Conservation (phyloP, 2,113 vertebrate genomes). For the Elephantulus edwardii region DNA sequence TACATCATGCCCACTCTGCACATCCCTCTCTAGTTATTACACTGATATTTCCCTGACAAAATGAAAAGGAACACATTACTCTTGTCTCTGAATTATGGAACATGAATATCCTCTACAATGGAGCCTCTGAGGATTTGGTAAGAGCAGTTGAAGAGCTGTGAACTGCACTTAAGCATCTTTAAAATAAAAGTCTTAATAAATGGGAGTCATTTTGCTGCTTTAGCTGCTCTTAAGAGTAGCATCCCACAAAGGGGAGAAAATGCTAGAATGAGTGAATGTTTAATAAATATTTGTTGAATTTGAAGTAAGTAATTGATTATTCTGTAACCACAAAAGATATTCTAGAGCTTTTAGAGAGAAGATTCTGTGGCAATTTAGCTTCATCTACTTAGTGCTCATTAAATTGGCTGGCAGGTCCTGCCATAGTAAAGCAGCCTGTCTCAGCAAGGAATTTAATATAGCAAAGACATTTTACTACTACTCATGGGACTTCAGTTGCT, state of each 20-base stretch:
- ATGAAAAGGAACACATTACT: slow-evolving; percentile 31
- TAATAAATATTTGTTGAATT: slow-evolving; percentile 72
- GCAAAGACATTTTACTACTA: background rate
- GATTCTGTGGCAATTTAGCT: background rate
- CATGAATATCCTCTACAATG: slow-evolving; percentile 58
- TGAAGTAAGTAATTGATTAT: slow-evolving; percentile 66
- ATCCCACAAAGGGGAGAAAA: slow-evolving; percentile 18
- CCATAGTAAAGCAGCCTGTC: background rate
- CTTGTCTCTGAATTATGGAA: slow-evolving; percentile 41
- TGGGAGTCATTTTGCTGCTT: slow-evolving; percentile 66
- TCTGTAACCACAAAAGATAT: slow-evolving; percentile 48
- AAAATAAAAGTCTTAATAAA: slow-evolving; percentile 72
- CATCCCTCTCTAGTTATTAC: background rate
- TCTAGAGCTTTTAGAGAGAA: slow-evolving; percentile 45
- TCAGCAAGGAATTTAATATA: background rate
- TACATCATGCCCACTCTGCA: background rate
- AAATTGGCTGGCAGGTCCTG: background rate
- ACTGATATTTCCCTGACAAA: slow-evolving; percentile 55
- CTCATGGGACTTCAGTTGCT: background rate
- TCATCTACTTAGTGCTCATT: background rate
- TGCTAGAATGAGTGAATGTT: slow-evolving; percentile 50
- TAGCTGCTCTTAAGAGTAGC: slow-evolving; percentile 61
- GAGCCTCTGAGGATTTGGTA: slow-evolving; percentile 65
- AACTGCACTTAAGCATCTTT: slow-evolving; percentile 71
- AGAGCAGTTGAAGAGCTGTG: slow-evolving; percentile 68